phyloP scores from a whole-genome alignment of 2,113 vertebrate species.

The cattle (Bos taurus) region DNA sequence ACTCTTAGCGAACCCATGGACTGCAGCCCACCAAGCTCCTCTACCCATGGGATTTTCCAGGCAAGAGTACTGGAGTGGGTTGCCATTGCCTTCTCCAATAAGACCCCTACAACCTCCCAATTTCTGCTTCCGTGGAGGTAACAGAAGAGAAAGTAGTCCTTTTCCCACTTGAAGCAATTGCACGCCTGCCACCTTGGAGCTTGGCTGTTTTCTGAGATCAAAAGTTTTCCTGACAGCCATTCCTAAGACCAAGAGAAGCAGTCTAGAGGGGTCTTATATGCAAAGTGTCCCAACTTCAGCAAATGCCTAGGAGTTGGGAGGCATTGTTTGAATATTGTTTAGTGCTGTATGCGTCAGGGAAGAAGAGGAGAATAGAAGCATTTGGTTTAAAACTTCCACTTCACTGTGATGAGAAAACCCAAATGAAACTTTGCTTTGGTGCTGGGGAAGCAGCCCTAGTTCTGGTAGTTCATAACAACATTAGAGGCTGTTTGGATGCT shows the following conservation, averaged over 20 bases:
- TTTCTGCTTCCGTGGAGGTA: neutral
- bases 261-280: neutral
- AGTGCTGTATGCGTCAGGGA: neutral
- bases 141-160: neutral
- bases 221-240: neutral
- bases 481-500: neutral
- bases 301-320: neutral
- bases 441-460: neutral
- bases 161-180: neutral
- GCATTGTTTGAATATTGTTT: neutral
- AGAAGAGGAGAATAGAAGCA: neutral
- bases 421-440: neutral
- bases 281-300: neutral
- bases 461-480: neutral
- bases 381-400: neutral
- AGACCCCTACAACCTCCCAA: neutral
- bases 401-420: neutral
- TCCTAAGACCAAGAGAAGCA: neutral
- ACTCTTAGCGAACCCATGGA: no score
- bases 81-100: neutral
- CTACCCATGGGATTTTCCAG: no score
- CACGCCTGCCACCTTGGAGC: neutral
- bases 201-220: neutral
- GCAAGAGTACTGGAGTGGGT: no score
- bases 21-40: no score